Conservation (phyloP, 2,797 vertebrate species). For the Gymnoscopelus braueri region DNA sequence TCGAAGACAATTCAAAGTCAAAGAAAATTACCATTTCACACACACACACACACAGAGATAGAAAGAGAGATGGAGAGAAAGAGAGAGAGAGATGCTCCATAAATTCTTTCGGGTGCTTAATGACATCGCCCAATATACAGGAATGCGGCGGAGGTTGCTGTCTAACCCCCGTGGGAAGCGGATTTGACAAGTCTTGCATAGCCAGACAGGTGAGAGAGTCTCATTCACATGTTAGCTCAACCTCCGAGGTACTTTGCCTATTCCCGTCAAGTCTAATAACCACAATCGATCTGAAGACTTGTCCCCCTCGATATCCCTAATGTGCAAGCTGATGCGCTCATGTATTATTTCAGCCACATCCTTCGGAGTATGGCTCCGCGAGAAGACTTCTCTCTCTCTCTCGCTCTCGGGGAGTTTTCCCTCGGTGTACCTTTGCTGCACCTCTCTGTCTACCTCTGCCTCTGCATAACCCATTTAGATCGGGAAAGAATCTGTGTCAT, state of each 20-base stretch:
- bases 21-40: slow-evolving; percentile 53
- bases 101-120: slow-evolving; percentile 54
- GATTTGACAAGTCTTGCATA: slow-evolving; percentile 37
- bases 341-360: slow-evolving; percentile 47
- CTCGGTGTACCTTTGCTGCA: slow-evolving; percentile 22
- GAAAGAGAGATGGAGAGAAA: background rate
- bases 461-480: no score
- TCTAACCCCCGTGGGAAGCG: slow-evolving; percentile 19
- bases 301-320: slow-evolving; percentile 53
- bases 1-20: slow-evolving; percentile 50
- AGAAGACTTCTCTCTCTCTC: slow-evolving; percentile 26
- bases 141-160: slow-evolving; percentile 20
- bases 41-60: no score
- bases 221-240: slow-evolving; percentile 35
- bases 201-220: slow-evolving; percentile 42
- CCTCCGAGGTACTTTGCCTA: slow-evolving; percentile 41
- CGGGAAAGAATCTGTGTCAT: no score
- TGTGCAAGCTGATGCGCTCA: slow-evolving; percentile 40
- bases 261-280: slow-evolving; percentile 56
- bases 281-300: slow-evolving; percentile 53
- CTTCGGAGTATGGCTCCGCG: slow-evolving; percentile 42
- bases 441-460: slow-evolving; percentile 24
- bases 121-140: slow-evolving; percentile 28
- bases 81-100: slow-evolving; percentile 39
- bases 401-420: slow-evolving; percentile 14